Base-by-base conservation (phyloP, 2,113 vertebrate genomes). In the Astatotilapia flaviijosephi region DNA sequence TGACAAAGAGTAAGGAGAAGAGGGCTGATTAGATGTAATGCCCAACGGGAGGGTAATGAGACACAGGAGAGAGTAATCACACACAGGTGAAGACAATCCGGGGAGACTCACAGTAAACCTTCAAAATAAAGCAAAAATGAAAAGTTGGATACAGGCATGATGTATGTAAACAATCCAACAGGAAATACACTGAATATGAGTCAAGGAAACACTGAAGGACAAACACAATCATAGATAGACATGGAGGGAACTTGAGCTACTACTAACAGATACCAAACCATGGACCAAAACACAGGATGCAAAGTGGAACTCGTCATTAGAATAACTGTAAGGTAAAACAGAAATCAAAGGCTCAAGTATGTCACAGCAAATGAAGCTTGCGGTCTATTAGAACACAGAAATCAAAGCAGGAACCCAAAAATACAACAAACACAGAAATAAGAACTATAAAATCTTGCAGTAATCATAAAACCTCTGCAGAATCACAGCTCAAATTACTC, bases 211-310 rank as follows among this genome's bases (percentile, higher is more conserved):
- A 26, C 37, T 45, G 37, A 45, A 45, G 40, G 8, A 5, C 68
- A 73, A 45, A 45, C 13, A 45, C 68, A 73, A 15, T 73, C 5
- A 45, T 45, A 3, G 21, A 10, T 26, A 5, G 21, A 19, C 68
- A 75, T 47, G 8, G 68, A 47, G 23, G 68, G 21, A 45, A 73
- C 8, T 45, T 42, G n/a, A 45, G 37, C 12, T 70, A 26, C 37
- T 26, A 0, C 13, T 45, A 17, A 17, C 21, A 47, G 1, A 75
- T 11, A 47, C 68, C 40, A 47, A 75, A 0, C 0, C 40, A 47
- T 75, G 14, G 23, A 47, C 23, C 68, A 47, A 75, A 75, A 45
- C 1, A 28, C 5, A 19, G 23, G 3, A 17, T 28, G 68, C 1
- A 75, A 47, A 75, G 14, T 73, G 68, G 14, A 73, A 17, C 7